Percentiles rank a stretch among this genome's conserved stretches.
phyloP scores from a whole-genome alignment of 2,888 invertebrate species.

The Ochropleura leucogaster region DNA sequence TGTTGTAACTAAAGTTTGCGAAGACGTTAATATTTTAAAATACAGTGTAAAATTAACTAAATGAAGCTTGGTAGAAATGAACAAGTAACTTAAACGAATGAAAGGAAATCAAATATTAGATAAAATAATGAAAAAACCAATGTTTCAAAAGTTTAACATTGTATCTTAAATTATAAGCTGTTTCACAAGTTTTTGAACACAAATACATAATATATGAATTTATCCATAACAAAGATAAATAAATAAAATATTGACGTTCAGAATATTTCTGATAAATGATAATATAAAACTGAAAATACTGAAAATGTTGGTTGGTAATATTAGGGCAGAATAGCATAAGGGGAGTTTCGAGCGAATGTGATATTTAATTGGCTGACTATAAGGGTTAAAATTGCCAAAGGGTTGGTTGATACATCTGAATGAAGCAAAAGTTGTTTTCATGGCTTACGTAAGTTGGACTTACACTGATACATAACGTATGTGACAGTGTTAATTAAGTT shows the following conservation, averaged over 20 bases:
- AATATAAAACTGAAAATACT: constrained; percentile 22
- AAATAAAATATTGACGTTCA: constrained; percentile 27
- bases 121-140: constrained; percentile 8
- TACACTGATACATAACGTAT: too few relatives aligned
- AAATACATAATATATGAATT: constrained; percentile 11
- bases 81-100: neutral
- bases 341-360: constrained; percentile 32
- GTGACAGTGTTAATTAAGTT: too few relatives aligned
- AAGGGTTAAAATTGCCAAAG: neutral
- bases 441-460: too few relatives aligned
- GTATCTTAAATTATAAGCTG: constrained; percentile 9
- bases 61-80: neutral
- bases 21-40: constrained; percentile 9
- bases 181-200: constrained; percentile 7
- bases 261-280: constrained; percentile 33
- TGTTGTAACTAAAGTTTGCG: constrained; percentile 13
- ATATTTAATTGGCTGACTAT: neutral
- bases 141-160: neutral
- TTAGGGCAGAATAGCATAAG: neutral
- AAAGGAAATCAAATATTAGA: neutral
- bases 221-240: constrained; percentile 22
- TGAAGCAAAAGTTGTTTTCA: neutral
- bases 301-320: constrained; percentile 23
- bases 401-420: neutral
- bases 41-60: neutral